Conservation (phyloP, 2,797 vertebrate species). For the Moxostoma hubbsi region DNA sequence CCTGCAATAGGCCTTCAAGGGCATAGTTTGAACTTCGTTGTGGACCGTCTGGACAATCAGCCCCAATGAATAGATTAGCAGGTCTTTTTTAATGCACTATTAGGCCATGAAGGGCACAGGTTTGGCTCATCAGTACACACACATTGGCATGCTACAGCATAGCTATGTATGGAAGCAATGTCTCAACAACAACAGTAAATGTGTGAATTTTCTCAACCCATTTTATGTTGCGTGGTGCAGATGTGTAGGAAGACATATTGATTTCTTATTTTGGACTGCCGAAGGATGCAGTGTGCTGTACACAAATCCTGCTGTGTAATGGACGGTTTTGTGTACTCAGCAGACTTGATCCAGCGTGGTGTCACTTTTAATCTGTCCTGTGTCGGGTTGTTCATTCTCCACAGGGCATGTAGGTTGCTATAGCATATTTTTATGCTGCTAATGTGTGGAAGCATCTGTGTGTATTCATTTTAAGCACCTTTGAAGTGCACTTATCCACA, state of each 20-base stretch:
- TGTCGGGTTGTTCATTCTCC: constrained; percentile 60
- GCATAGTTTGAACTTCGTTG: constrained; percentile 44
- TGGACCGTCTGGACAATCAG: background rate
- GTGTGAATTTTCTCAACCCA: background rate
- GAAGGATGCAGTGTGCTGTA: constrained; percentile 36
- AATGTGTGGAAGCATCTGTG: constrained; percentile 9
- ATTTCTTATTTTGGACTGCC: constrained; percentile 58
- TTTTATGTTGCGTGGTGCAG: constrained; percentile 34
- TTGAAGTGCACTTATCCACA: background rate
- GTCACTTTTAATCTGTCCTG: constrained; percentile 78
- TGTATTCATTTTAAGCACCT: background rate
- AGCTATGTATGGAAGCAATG: constrained; percentile 21
- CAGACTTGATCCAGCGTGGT: constrained; percentile 74
- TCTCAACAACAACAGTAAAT: background rate
- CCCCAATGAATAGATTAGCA: constrained; percentile 39
- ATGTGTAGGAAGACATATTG: constrained; percentile 51
- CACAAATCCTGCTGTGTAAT: constrained; percentile 54
- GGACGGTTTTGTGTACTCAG: constrained; percentile 77
- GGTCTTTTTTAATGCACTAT: constrained; percentile 40
- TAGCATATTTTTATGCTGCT: constrained; percentile 20
- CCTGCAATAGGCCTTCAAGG: constrained; percentile 20
- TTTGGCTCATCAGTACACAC: constrained; percentile 53
- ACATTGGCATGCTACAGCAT: background rate
- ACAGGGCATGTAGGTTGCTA: constrained; percentile 29
- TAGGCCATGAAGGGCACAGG: constrained; percentile 61